These are phyloP conservation scores for Tortricodes alternella DNA, from an alignment of 2,888 invertebrate species.

Conservation along the genomic window DNA sequence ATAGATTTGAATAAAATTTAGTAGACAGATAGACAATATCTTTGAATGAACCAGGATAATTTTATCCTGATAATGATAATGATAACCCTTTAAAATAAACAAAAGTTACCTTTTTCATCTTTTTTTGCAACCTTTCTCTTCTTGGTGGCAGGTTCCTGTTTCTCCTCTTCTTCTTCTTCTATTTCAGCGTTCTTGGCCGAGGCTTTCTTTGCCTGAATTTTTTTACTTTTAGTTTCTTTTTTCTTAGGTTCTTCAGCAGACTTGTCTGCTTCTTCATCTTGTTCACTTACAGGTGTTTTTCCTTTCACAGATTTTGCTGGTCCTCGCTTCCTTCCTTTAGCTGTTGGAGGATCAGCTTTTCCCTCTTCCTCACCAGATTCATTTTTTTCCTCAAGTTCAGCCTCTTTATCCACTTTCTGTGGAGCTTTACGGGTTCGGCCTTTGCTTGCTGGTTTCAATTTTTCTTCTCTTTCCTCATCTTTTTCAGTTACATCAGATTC, in stretches of 20 bases:
- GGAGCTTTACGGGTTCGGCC: conserved; percentile 61
- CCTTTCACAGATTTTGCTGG: conserved; percentile 49
- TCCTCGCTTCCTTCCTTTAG: conserved; percentile 46
- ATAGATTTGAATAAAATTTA: no score
- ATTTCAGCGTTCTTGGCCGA: conserved; percentile 44
- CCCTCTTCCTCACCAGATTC: conserved; percentile 50
- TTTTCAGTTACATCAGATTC: conserved; percentile 41
- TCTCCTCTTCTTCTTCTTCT: conserved; percentile 49
- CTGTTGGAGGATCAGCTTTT: conserved; percentile 47
- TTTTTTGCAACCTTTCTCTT: conserved; percentile 60
- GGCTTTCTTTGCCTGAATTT: conserved; percentile 59
- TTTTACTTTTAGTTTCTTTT: conserved; percentile 60
- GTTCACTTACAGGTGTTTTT: conserved; percentile 47
- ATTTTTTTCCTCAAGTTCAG: conserved; percentile 49
- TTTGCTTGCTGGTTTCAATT: conserved; percentile 53
- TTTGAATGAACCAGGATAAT: no score
- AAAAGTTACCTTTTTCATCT: conserved; percentile 59
- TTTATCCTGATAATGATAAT: no score
- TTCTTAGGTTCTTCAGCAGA: conserved; percentile 58
- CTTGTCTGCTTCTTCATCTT: conserved; percentile 50
- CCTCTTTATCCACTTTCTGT: conserved; percentile 49
- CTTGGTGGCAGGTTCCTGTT: conserved; percentile 50
- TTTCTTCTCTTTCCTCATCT: conserved; percentile 49
- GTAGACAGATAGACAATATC: no score
- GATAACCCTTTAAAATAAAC: no score